These are phyloP conservation scores for Vanacampus margaritifer DNA, from an alignment of 2,113 vertebrate genomes.

Conservation along the genomic window DNA sequence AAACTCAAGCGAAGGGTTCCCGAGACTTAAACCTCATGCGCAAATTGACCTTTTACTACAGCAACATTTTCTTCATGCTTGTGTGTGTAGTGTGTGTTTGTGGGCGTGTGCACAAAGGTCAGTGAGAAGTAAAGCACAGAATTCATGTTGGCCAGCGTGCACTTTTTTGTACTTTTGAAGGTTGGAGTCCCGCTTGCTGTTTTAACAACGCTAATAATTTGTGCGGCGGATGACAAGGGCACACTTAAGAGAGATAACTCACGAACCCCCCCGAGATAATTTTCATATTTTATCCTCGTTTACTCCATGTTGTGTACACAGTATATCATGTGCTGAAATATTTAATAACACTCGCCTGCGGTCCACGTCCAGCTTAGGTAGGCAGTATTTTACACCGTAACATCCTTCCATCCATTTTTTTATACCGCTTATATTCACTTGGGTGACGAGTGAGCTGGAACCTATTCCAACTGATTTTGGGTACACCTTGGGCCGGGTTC, in stretches of 20 bases:
- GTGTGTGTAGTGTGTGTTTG: not conserved
- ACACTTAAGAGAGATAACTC: not conserved
- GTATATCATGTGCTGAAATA: not conserved
- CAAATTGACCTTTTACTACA: not conserved
- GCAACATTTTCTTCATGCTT: not conserved
- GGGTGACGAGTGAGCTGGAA: too few species aligned
- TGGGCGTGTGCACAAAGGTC: not conserved
- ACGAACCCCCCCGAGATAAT: not conserved
- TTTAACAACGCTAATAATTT: slow-evolving; percentile 3
- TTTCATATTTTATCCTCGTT: not conserved
- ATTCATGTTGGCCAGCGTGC: not conserved
- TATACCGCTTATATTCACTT: too few species aligned
- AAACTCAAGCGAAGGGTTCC: not conserved
- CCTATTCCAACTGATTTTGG: too few species aligned
- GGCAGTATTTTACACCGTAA: too few species aligned
- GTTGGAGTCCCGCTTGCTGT: not conserved
- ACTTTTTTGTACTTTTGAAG: slow-evolving; percentile 4
- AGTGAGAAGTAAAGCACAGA: not conserved
- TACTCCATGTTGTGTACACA: not conserved
- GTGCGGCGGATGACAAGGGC: not conserved
- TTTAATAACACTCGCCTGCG: not conserved
- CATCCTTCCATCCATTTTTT: too few species aligned
- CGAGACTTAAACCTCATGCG: not conserved
- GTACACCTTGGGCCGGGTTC: too few species aligned
- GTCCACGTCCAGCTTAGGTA: not conserved